These are phyloP conservation scores for Strigamia maritima DNA, from an alignment of 2,888 invertebrate species.

Conservation along the genomic window DNA sequence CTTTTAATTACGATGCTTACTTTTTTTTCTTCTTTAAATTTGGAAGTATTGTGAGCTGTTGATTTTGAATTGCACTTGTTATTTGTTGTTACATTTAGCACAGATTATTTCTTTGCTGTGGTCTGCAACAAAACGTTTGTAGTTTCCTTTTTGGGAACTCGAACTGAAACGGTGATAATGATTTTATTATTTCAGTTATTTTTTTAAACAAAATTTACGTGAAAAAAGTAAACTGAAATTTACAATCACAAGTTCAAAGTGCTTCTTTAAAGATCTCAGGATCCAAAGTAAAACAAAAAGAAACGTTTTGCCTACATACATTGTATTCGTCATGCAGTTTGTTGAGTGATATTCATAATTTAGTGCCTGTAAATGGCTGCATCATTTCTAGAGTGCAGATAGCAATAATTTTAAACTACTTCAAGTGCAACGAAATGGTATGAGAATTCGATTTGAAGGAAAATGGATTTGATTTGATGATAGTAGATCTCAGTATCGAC, in stretches of 20 bases:
- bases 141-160: neutral
- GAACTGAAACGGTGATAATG: neutral
- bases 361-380: conserved; percentile 16
- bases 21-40: neutral
- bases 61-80: conserved; percentile 19
- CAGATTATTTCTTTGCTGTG: neutral
- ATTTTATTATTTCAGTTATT: neutral
- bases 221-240: neutral
- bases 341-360: neutral
- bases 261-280: conserved; percentile 12
- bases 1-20: neutral
- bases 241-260: conserved; percentile 6
- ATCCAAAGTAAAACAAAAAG: neutral
- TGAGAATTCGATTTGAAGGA: too few species aligned
- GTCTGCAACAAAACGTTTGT: neutral
- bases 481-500: neutral
- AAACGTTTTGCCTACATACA: neutral
- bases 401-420: conserved; percentile 1
- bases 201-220: neutral
- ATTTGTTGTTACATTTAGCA: neutral
- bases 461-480: neutral
- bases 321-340: conserved; percentile 16
- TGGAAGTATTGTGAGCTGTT: neutral
- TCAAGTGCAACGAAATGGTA: neutral
- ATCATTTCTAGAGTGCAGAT: neutral